Conservation (phyloP, 2,113 vertebrate species). For the Etheostoma cragini region DNA sequence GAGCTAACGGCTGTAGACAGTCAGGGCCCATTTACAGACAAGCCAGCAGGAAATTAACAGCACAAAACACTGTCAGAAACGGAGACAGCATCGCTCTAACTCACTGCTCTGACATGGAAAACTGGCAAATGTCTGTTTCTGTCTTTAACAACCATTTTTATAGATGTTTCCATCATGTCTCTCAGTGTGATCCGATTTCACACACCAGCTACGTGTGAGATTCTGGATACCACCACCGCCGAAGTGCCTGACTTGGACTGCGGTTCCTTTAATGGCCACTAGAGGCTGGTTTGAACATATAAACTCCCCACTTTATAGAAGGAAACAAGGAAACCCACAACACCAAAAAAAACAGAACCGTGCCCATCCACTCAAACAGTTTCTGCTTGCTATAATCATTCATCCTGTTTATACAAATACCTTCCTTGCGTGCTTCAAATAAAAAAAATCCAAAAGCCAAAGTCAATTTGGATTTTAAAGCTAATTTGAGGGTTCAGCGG, state of each 20-base stretch:
- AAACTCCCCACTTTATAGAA: neutral
- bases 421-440: too few relatives aligned
- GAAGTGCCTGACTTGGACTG: neutral
- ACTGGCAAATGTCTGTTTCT: neutral
- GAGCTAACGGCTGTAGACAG: constrained; percentile 52
- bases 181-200: neutral
- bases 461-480: too few relatives aligned
- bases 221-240: neutral
- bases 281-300: constrained; percentile 19
- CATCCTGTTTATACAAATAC: too few relatives aligned
- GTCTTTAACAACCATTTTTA: constrained; percentile 19
- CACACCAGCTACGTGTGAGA: neutral
- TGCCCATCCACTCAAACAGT: too few relatives aligned
- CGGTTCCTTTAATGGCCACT: constrained; percentile 5
- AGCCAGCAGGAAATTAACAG: constrained; percentile 42
- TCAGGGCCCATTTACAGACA: constrained; percentile 35
- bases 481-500: too few relatives aligned
- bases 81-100: neutral
- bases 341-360: too few relatives aligned
- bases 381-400: too few relatives aligned
- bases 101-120: constrained; percentile 14
- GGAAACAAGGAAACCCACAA: neutral
- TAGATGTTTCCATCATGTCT: constrained; percentile 19
- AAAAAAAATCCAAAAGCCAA: too few relatives aligned
- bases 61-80: constrained; percentile 42